A percentile compares a stretch with the other conserved stretches of the same genome.
These are phyloP conservation scores for Aleadryas rufinucha DNA, from an alignment of 2,113 vertebrate species.

Conservation along the genomic window DNA sequence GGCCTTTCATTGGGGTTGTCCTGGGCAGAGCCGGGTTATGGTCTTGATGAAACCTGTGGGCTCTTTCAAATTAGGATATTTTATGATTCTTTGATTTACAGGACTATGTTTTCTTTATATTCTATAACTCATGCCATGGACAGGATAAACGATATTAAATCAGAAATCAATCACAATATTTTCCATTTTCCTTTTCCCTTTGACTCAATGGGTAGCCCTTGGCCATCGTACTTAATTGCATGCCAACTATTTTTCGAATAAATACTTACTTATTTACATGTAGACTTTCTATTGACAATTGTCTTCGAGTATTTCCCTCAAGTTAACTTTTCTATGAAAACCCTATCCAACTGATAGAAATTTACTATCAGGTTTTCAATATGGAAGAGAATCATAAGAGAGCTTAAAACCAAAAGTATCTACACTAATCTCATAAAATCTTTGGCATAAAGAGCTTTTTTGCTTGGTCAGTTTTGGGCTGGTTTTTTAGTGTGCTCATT, in stretches of 20 bases:
- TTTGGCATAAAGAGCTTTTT: not conserved
- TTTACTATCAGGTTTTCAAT: not conserved
- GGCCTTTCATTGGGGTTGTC: not conserved
- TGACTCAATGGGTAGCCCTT: not conserved
- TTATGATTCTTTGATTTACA: not conserved
- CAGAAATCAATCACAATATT: not conserved
- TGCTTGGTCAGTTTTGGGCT: rapidly evolving
- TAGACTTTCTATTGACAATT: not conserved
- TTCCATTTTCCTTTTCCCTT: not conserved
- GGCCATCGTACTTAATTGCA: not conserved
- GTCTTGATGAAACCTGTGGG: not conserved
- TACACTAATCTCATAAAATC: not conserved
- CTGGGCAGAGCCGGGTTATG: not conserved
- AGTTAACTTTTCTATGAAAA: not conserved
- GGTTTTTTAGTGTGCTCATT: not conserved
- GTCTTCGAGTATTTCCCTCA: not conserved
- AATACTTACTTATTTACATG: not conserved
- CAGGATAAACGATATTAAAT: not conserved
- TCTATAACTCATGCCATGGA: not conserved
- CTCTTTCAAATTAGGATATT: not conserved
- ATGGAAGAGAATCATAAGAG: not conserved
- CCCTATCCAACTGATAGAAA: rapidly evolving
- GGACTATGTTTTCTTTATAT: not conserved
- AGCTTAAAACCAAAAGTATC: not conserved
- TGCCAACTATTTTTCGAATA: not conserved